A percentile compares a stretch with the other conserved stretches of the same genome.
phyloP scores from a whole-genome alignment of 2,888 invertebrate genomes.

The Xestobium rufovillosum region DNA sequence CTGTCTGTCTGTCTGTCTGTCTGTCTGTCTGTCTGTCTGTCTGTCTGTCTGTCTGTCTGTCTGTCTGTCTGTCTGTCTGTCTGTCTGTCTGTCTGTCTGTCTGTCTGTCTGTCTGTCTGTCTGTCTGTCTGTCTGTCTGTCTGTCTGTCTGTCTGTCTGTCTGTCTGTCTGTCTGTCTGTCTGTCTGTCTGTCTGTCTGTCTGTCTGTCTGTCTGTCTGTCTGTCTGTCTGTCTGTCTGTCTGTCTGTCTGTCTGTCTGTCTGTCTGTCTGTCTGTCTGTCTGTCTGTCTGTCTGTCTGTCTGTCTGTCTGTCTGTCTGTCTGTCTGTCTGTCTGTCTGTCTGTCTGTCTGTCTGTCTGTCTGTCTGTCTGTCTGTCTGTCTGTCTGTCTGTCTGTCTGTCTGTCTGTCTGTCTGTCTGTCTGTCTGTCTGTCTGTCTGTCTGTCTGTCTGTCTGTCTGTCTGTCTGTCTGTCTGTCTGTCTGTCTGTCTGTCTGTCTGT shows the following conservation, averaged over 20 bases:
- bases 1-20: conserved; percentile 29
- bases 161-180: conserved; percentile 21
- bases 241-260: conserved; percentile 22
- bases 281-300: conserved; percentile 23
- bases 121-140: conserved; percentile 22
- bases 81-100: conserved; percentile 21
- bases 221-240: conserved; percentile 23
- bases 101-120: conserved; percentile 21
- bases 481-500: conserved; percentile 21
- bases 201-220: conserved; percentile 21
- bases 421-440: too few species aligned
- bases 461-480: too few species aligned
- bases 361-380: conserved; percentile 19
- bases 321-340: conserved; percentile 23
- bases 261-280: conserved; percentile 22
- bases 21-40: conserved; percentile 21
- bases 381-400: conserved; percentile 20
- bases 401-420: conserved; percentile 20
- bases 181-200: conserved; percentile 37
- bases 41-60: conserved; percentile 22
- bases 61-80: conserved; percentile 21
- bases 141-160: conserved; percentile 22
- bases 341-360: conserved; percentile 21
- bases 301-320: conserved; percentile 24
- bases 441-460: conserved; percentile 36